Evolutionary conservation across 92 coral and sea anemone genomes (phyloP), one percentile per base, ranked within the genome.

Genomic region (Epizoanthus ramosus): DNA sequence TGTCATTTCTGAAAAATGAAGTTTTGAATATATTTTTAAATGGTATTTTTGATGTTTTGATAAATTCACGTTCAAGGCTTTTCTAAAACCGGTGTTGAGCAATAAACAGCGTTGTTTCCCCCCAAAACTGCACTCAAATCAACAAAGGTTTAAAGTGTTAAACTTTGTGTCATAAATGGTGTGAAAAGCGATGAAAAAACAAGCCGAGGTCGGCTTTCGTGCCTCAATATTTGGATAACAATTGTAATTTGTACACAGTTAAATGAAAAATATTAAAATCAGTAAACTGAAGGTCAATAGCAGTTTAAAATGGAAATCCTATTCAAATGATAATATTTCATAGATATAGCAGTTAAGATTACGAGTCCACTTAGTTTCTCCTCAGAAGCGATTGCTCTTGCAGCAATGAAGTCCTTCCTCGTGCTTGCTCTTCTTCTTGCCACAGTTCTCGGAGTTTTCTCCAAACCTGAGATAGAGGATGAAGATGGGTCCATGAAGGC

Each of bases 401-500:
- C 14, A 63, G 69, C 69, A 2, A 63, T 63, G 69, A 24, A 63
- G 16, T 16, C 33, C 69, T 10, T 18, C 23, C 16, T 63, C 35
- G 33, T 12, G 37, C 16, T 63, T 6, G 39, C 18, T 31, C 6
- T 63, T 31, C 16, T 63, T 21, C 33, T 24, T 24, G 33, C 39
- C 25, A 1, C 16, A 3, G 25, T 9, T 8, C 12, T 64, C 69
- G 16, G 69, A 64, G 69, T 64, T 16, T 10, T 25, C 23, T 25
- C 69, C 25, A 64, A 64, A 12, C 69, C 69, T 16, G 69, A 64
- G 39, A 64, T 64, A 23, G 69, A 64, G 39, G 41, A 18, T 23
- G 69, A 64, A 64, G 6, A 64, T 24, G 69, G 69, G 2, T 9
- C 35, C 16, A 25, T 12, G 19, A 64, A 64, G 35, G 35, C 13